phyloP scores from a whole-genome alignment of 2,888 invertebrate species.

The Notocelia uddmanniana region DNA sequence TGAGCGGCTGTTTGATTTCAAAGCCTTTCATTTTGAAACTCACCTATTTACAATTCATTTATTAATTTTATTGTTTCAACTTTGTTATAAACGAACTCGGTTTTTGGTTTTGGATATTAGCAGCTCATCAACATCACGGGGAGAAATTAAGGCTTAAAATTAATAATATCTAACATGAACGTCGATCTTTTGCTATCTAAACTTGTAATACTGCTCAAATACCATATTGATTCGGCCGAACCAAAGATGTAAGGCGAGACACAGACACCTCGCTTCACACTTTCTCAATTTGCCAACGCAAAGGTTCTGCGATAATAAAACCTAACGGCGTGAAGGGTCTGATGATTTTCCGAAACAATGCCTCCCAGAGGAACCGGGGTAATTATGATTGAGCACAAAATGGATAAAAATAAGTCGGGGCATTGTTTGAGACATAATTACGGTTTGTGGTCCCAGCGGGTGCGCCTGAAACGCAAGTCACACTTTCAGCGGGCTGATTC shows the following conservation, averaged over 20 bases:
- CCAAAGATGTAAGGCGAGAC: constrained; percentile 45
- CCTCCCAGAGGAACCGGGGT: constrained; percentile 74
- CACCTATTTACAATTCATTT: constrained; percentile 56
- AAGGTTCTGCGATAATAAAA: constrained; percentile 58
- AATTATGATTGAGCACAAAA: constrained; percentile 86
- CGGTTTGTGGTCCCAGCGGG: constrained; percentile 81
- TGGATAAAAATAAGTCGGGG: constrained; percentile 81
- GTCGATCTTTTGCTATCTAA: background rate
- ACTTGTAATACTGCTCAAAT: background rate
- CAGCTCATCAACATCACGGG: no score
- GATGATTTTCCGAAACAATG: constrained; percentile 76
- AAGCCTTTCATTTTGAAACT: constrained; percentile 71
- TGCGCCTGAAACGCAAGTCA: constrained; percentile 72
- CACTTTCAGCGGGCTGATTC: constrained; percentile 47
- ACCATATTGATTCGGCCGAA: background rate
- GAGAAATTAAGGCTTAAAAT: no score
- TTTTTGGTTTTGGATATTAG: constrained; percentile 2
- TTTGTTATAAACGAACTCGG: background rate
- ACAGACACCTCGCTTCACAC: constrained; percentile 52
- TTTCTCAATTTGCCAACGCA: constrained; percentile 34
- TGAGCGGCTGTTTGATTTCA: constrained; percentile 82
- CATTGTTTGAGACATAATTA: constrained; percentile 84
- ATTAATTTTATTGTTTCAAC: constrained; percentile 39
- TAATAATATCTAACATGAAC: no score
- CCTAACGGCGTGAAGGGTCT: constrained; percentile 57